These are phyloP conservation scores for Archocentrus centrarchus DNA, from an alignment of 2,113 vertebrate genomes.

Conservation along the genomic window DNA sequence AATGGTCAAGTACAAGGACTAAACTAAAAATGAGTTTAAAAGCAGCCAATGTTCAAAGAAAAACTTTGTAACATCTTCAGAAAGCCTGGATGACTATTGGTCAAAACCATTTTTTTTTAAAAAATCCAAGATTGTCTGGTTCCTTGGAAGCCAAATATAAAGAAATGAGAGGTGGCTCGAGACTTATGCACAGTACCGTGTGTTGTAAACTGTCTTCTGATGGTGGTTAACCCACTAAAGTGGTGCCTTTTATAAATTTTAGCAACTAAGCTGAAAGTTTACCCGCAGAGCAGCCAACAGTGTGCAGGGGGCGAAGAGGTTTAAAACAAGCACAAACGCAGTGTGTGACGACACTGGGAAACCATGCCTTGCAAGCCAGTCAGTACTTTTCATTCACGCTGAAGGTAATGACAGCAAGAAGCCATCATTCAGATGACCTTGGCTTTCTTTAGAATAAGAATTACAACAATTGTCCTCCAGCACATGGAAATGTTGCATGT, in stretches of 20 bases:
- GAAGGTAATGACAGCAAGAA: conserved; percentile 10
- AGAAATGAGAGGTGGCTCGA: background rate
- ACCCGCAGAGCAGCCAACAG: background rate
- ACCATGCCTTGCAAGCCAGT: conserved; percentile 6
- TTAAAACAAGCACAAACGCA: conserved; percentile 1
- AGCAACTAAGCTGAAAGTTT: too few relatives aligned
- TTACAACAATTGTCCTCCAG: background rate
- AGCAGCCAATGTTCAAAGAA: background rate
- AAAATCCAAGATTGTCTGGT: too few relatives aligned
- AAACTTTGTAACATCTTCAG: background rate
- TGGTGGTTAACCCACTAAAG: background rate
- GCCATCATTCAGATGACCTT: conserved; percentile 25
- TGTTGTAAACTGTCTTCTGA: background rate
- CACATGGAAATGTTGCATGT: background rate
- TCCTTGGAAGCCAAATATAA: background rate
- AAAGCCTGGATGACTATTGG: background rate
- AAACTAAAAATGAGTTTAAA: background rate
- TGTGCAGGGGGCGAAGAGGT: background rate
- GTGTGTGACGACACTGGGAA: conserved; percentile 5
- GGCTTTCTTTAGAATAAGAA: conserved; percentile 28
- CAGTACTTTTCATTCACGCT: conserved; percentile 30
- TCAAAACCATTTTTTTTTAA: background rate
- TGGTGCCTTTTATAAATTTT: background rate
- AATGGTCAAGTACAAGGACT: background rate
- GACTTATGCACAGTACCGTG: background rate